Evolutionary conservation across 2,113 vertebrate species (phyloP), one percentile per base, ranked within the genome.

Genomic region (Zapus hudsonius): DNA sequence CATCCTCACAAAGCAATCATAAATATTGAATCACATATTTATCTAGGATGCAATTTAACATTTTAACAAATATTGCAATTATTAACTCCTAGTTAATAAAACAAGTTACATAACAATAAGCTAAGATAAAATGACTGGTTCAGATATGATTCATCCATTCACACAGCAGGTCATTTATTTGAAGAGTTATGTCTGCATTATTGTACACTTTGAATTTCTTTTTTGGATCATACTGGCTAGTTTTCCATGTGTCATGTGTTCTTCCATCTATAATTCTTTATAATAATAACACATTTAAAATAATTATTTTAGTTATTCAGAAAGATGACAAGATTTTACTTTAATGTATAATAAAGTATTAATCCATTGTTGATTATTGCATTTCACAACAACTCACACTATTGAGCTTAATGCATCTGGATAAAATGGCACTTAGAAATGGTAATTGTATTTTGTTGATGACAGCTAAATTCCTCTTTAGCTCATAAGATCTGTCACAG

Each of bases 101-200:
- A 23, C 6, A 87, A 33, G 69, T 44, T 82, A 47, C 61, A 92
- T 63, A 95, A 95, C 42, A 73, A 59, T 94, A 89, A 94, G 89
- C 85, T 95, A 95, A 96, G 87, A 93, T 80, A 31, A 96, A 96
- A 91, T 85, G 96, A 95, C 75, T 0, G 4, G 40, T 92, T 94
- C 91, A 95, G 94, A 93, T 91, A 83, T 94, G 96, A 95, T 94
- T 95, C 95, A 97, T 95, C 74, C 31, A 67, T 88, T 95, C 96
- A 85, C 66, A 95, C 96, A 82, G 83, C 89, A 94, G 96, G 70
- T 95, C 67, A 83, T 93, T 97, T 95, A n/a, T 76, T 95, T 96
- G 90, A 70, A 76, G 82, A 92, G n/a, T 4, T 82, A n/a, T 84
- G 16, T 52, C 52, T 52, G 52, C 3, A 96, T 69, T 87, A 80